A percentile compares a stretch with the other conserved stretches of the same genome.
Evolutionary conservation across 2,113 vertebrate species (phyloP).

Genomic region (Deroptyus accipitrinus): DNA sequence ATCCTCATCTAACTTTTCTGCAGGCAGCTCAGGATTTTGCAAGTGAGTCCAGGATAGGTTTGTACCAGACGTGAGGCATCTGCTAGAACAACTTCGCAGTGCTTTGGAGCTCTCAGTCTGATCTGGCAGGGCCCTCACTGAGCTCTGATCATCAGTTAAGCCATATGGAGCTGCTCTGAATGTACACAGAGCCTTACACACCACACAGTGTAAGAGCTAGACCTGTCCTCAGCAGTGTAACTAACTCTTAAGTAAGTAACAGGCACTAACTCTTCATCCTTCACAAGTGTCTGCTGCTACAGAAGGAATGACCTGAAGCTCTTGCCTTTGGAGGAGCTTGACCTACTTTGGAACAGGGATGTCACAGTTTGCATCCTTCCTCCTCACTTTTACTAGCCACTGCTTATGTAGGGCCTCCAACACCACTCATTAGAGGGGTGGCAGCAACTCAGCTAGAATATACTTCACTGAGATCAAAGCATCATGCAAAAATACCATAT

Average conservation of each 20-base stretch:
- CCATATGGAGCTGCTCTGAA: background rate
- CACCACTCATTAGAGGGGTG: slow-evolving; percentile 38
- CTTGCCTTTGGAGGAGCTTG: background rate
- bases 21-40: background rate
- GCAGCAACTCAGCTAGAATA: slow-evolving; percentile 1
- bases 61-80: background rate
- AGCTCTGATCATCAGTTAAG: background rate
- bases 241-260: too few species aligned
- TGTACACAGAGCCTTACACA: accelerated
- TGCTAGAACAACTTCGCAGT: background rate
- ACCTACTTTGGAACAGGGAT: slow-evolving; percentile 34
- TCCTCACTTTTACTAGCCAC: background rate
- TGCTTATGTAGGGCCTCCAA: background rate
- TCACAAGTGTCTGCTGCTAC: background rate
- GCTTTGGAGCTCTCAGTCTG: background rate
- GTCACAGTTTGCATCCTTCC: background rate
- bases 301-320: accelerated
- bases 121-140: background rate
- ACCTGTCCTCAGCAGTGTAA: background rate
- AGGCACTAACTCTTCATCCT: background rate
- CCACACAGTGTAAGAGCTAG: background rate
- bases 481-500: slow-evolving; percentile 12
- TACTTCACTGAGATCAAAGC: slow-evolving; percentile 27
- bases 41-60: background rate
- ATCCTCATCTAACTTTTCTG: background rate